phyloP scores from a whole-genome alignment of 2,113 vertebrate species.

The Camelus dromedarius region DNA sequence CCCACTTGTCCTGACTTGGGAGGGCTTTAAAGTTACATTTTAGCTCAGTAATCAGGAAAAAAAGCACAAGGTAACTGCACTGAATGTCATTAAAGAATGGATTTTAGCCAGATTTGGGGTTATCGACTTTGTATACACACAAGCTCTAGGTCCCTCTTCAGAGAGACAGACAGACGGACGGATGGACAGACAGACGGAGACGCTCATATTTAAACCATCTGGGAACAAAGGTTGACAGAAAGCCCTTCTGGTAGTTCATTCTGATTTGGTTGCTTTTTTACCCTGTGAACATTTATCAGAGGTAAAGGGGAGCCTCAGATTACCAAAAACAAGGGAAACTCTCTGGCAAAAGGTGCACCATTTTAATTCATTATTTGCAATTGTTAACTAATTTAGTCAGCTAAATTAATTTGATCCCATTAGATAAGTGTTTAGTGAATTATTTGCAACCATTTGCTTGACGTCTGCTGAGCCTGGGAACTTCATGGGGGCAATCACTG shows the following conservation, averaged over 20 bases:
- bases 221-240: background rate
- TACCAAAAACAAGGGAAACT: background rate
- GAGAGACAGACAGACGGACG: background rate
- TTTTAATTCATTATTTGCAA: background rate
- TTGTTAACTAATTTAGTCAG: background rate
- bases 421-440: background rate
- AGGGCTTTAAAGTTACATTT: background rate
- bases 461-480: background rate
- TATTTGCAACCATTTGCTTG: background rate
- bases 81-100: background rate
- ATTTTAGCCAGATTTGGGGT: background rate
- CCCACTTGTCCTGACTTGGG: background rate
- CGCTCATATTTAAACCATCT: background rate
- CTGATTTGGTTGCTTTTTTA: background rate
- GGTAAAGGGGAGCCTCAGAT: background rate
- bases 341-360: background rate
- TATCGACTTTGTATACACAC: fast-evolving
- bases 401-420: background rate
- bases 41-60: background rate
- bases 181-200: background rate
- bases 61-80: background rate
- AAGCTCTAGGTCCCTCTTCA: background rate
- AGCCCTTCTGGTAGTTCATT: background rate
- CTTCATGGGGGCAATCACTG: background rate
- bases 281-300: background rate